phyloP scores from a whole-genome alignment of 92 coral and sea anemone genomes.

The Epizoanthus stellaris region DNA sequence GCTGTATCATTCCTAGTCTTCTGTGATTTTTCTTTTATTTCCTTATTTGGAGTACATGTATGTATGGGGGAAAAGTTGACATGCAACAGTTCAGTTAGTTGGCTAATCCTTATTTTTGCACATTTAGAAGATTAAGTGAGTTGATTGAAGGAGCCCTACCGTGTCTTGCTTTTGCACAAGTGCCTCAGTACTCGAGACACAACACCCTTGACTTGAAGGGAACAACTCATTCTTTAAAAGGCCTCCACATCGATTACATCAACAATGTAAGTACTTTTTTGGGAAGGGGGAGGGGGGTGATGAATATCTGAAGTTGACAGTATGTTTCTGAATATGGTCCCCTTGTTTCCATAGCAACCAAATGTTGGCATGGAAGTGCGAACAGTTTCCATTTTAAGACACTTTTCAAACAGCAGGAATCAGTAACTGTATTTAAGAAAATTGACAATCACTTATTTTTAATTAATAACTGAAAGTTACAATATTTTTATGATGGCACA shows the following conservation, averaged over 20 bases:
- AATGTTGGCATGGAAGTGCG: too few species aligned
- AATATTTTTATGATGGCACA: too few species aligned
- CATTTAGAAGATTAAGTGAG: slow-evolving; percentile 74
- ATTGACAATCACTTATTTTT: too few species aligned
- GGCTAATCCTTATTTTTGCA: neutral
- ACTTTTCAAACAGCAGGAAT: too few species aligned
- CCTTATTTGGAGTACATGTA: too few species aligned
- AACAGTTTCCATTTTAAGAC: too few species aligned
- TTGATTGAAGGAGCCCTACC: slow-evolving; percentile 84
- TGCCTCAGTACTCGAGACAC: slow-evolving; percentile 71
- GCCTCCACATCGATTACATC: slow-evolving; percentile 88
- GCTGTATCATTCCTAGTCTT: neutral
- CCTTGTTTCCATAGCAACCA: too few species aligned
- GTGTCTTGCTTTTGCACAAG: slow-evolving; percentile 79
- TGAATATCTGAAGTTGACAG: too few species aligned
- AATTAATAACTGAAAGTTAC: too few species aligned
- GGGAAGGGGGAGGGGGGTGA: too few species aligned
- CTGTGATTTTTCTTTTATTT: neutral
- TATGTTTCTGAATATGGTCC: too few species aligned
- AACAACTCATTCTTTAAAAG: slow-evolving; percentile 80
- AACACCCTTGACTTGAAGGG: slow-evolving; percentile 89
- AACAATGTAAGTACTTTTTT: slow-evolving; percentile 65
- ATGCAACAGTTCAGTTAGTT: neutral
- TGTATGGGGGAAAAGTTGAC: neutral
- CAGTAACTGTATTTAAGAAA: too few species aligned